Conservation (phyloP, 37 sponge, comb jelly and placozoan genomes). For the Haliclona indistincta region DNA sequence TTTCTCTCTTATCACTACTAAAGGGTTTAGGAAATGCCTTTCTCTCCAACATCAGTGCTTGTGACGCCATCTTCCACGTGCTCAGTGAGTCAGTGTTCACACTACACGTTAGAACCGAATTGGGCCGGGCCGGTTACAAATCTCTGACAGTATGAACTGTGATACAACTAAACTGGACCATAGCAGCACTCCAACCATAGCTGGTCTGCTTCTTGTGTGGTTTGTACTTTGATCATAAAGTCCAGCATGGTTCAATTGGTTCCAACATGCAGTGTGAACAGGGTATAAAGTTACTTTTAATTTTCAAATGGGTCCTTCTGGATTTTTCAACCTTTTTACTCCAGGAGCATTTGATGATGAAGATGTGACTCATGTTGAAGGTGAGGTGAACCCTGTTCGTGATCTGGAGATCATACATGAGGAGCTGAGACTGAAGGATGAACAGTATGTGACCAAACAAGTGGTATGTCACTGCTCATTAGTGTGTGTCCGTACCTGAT, state of each 20-base stretch:
- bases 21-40: slow-evolving; percentile 98
- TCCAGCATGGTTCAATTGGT: too few relatives aligned
- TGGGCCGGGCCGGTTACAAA: neutral
- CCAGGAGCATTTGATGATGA: slow-evolving; percentile 95
- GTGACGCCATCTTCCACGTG: slow-evolving; percentile 94
- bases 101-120: neutral
- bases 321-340: too few relatives aligned
- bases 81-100: slow-evolving; percentile 53
- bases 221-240: too few relatives aligned
- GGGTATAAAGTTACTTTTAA: too few relatives aligned
- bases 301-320: too few relatives aligned
- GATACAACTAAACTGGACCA: too few relatives aligned
- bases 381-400: slow-evolving; percentile 93
- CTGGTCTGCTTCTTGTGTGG: too few relatives aligned
- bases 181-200: too few relatives aligned
- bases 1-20: neutral
- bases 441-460: slow-evolving; percentile 49
- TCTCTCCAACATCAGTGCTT: slow-evolving; percentile 91
- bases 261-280: too few relatives aligned
- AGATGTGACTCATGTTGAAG: slow-evolving; percentile 97
- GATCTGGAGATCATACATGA: slow-evolving; percentile 94
- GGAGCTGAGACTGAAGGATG: slow-evolving; percentile 86
- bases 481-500: too few relatives aligned
- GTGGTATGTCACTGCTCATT: slow-evolving; percentile 58
- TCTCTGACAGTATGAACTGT: too few relatives aligned